Base-by-base conservation (phyloP, 2,113 vertebrate genomes). In the Hystrix cristata region DNA sequence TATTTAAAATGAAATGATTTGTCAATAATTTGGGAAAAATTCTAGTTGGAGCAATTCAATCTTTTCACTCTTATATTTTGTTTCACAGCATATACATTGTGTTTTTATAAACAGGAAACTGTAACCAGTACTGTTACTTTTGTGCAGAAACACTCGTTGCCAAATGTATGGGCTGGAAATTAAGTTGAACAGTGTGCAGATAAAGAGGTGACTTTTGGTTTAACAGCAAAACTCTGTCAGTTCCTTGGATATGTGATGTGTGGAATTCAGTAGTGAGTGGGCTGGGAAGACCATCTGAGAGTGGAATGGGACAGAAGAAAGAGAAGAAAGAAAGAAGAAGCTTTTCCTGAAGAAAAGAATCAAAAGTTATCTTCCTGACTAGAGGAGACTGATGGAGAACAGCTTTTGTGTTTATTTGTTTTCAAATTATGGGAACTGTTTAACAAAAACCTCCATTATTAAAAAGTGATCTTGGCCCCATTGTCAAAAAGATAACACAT, bases 1-100 rank as follows among this genome's bases (percentile, higher is more conserved):
- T 71, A 55, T 92, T 92, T 81, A 69, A 87, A 95, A 76, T n/a
- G 38, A 64, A 94, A 38, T 2, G 18, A 81, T 80, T 78, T 15
- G 71, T 27, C 29, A 84, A 51, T 29, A 92, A 51, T 13, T 88
- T 65, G 94, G 76, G 21, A 90, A 92, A 79, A 60, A 57, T 5
- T 38, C 8, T 89, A 79, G 19, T 60, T 86, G 25, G 14, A 87
- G 25, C 31, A 81, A 25, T 64, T 90, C 46, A 55, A 48, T 65
- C 69, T 57, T 46, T 21, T 15, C n/a, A 51, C 34, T 65, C 29
- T 59, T 57, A 5, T 57, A n/a, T 65, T 86, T 89, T 57, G 27
- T 92, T 82, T 83, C 51, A 9, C 14, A 16, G n/a, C 55, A 29
- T 29, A 31, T 64, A 55, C n/a, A 31, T 55, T 69, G 7, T 18